These are phyloP conservation scores for Odobenus rosmarus DNA, from an alignment of 2,113 vertebrate species.

Conservation along the genomic window DNA sequence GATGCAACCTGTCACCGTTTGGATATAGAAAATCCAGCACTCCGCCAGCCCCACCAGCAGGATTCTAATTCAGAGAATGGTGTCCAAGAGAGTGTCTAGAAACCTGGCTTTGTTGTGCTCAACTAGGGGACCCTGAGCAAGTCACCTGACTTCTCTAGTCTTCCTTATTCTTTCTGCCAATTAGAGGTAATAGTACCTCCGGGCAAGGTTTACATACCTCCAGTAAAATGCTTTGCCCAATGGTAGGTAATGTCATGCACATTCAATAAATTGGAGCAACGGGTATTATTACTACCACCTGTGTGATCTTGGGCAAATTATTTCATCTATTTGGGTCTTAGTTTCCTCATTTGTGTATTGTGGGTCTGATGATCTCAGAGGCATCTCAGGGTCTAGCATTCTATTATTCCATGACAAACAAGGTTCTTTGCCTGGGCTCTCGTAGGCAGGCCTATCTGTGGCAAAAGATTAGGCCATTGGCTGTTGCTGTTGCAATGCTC, in stretches of 20 bases:
- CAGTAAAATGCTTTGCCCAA: not conserved
- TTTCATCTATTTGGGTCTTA: not conserved
- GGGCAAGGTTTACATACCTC: not conserved
- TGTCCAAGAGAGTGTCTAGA: not conserved
- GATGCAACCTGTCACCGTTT: not conserved
- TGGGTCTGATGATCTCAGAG: not conserved
- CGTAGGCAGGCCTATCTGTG: not conserved
- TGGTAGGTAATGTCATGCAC: not conserved
- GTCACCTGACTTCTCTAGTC: not conserved
- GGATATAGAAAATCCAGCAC: not conserved
- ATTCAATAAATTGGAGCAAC: not conserved
- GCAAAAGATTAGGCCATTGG: conserved; percentile 2
- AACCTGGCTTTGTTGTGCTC: not conserved
- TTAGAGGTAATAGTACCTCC: not conserved
- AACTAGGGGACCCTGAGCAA: not conserved
- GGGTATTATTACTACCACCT: not conserved
- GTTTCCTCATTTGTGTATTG: not conserved
- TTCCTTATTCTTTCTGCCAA: not conserved
- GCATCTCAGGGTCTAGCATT: not conserved
- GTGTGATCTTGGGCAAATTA: not conserved
- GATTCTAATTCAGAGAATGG: not conserved
- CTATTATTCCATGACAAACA: not conserved
- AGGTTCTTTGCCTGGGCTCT: not conserved
- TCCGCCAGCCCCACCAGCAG: not conserved
- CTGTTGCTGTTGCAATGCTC: conserved; percentile 22